Evolutionary conservation across 1,140 invertebrate species (phyloP), one percentile per base, ranked within the genome.

Genomic region (Telenomus remus): DNA sequence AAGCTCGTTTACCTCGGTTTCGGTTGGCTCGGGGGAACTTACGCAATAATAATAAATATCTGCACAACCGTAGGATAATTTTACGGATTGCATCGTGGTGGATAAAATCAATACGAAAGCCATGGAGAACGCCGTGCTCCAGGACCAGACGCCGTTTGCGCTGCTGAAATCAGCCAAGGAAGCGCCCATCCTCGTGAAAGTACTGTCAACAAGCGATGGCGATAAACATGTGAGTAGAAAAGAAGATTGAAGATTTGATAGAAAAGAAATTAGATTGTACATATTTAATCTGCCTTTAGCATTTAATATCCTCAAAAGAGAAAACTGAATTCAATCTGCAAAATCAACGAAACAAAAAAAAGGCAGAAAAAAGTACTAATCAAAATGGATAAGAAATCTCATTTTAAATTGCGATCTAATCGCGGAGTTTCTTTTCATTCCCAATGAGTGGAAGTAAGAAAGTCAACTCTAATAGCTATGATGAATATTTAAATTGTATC

Each of bases 111-210:
- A 89, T 49, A 91, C 90, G 0, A 89, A 89, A 68, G 90, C 90
- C 0, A 91, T 92, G 90, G 85, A 89, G 65, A 83, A 84, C 43
- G 90, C 90, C 0, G 69, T 89, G n/a, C 60, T 85, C 10, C 79
- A 85, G 49, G 86, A 85, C 9, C 89, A 90, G 76, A 90, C 87
- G 8, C 90, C 91, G 0, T 91, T 91, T 74, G 91, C 91, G 2
- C 81, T 92, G 11, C 85, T 91, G 15, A 90, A 90, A 75, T 90
- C 90, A 11, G 84, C 87, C 34, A 89, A 89, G 63, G 90, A 90
- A 47, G 89, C 90, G 76, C 90, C 91, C 7, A 88, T 91, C n/a
- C 84, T 92, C 9, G 91, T 91, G n/a, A 90, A 91, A 77, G 87
- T 92, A 43, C 81, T 89, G 33, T 55, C 56, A 63, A 81, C 88